Percentiles rank a stretch among this genome's conserved stretches.
phyloP scores from a whole-genome alignment of 1,140 invertebrate genomes.

The Musca vetustissima region DNA sequence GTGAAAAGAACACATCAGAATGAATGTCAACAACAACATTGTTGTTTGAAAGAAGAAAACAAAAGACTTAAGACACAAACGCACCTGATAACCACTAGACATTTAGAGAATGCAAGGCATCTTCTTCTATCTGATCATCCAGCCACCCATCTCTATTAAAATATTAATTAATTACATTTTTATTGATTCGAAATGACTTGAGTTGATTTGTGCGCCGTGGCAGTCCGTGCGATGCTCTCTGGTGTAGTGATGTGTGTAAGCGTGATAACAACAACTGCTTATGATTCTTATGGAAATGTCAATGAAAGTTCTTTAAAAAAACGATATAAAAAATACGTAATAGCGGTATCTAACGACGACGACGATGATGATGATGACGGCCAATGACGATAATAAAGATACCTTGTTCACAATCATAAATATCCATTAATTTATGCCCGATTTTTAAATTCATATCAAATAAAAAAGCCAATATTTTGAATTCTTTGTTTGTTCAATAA shows the following conservation, averaged over 20 bases:
- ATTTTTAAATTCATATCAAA: constrained; percentile 9
- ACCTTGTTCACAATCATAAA: constrained; percentile 6
- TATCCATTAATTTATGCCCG: constrained; percentile 12
- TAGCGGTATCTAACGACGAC: not conserved
- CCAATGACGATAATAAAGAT: no score
- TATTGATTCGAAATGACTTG: constrained; percentile 12
- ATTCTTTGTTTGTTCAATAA: no score
- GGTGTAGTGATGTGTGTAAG: not conserved
- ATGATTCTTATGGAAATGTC: not conserved
- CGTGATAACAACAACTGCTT: not conserved
- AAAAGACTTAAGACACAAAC: no score
- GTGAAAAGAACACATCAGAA: no score
- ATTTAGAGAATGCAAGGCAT: no score
- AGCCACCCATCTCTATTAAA: constrained; percentile 14
- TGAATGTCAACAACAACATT: no score
- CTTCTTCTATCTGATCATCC: no score
- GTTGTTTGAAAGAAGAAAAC: no score
- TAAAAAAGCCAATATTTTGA: not conserved
- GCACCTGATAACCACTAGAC: no score
- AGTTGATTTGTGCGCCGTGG: constrained; percentile 4
- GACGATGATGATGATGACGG: not conserved
- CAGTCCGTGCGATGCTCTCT: not conserved
- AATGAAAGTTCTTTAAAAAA: constrained; percentile 13
- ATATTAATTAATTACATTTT: constrained; percentile 27
- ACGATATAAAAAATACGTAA: not conserved